Percentiles rank a stretch among this genome's conserved stretches.
Evolutionary conservation across 1,140 invertebrate species (phyloP).

Genomic region (Sarcophaga bullata): DNA sequence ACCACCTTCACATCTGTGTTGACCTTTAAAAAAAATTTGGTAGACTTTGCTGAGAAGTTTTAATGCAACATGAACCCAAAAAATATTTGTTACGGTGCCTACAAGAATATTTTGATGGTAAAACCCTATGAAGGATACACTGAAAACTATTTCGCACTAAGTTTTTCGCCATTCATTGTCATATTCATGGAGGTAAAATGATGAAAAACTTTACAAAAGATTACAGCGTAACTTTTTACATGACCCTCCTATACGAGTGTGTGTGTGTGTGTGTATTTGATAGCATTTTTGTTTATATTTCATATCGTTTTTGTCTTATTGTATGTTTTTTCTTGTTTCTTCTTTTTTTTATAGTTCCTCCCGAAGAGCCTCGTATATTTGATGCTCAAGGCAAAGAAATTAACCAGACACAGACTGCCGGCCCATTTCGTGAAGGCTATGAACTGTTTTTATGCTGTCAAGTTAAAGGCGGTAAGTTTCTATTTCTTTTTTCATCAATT

Average conservation of each 20-base stretch:
- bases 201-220: no score
- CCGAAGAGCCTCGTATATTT: constrained; percentile 81
- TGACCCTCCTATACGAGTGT: background rate
- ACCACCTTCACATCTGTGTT: no score
- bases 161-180: no score
- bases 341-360: constrained; percentile 73
- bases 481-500: constrained; percentile 32
- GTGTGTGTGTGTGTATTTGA: background rate
- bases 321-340: constrained; percentile 28
- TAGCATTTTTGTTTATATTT: background rate
- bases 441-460: constrained; percentile 83
- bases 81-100: no score
- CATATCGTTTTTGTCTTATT: background rate
- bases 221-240: background rate
- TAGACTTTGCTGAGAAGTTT: no score
- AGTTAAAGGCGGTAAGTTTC: constrained; percentile 80
- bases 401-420: constrained; percentile 69
- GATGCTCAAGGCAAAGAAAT: constrained; percentile 83
- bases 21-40: no score
- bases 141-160: no score
- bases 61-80: no score
- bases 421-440: constrained; percentile 85
- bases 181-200: no score
- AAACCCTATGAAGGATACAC: no score
- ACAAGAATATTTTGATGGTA: no score